phyloP scores from a whole-genome alignment of 2,113 vertebrate species.

The Megaptera novaeangliae region DNA sequence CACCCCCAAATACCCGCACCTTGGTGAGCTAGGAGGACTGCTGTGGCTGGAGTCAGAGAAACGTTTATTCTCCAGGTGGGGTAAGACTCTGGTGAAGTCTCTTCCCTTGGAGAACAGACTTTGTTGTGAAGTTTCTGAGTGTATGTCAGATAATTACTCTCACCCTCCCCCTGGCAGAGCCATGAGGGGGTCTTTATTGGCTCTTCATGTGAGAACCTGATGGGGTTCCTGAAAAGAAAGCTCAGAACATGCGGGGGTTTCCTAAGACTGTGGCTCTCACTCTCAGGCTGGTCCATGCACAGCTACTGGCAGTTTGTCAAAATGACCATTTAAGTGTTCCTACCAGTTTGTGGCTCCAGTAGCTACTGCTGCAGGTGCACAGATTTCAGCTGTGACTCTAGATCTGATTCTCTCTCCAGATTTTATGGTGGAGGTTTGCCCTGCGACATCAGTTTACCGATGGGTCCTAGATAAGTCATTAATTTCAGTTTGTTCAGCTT shows the following conservation, averaged over 20 bases:
- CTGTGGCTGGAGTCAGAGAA: neutral
- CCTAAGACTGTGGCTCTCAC: neutral
- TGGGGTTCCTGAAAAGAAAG: neutral
- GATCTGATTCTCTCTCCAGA: neutral
- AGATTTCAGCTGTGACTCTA: neutral
- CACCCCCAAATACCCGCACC: accelerated
- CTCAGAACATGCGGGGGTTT: accelerated
- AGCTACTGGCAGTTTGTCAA: neutral
- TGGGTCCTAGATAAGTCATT: neutral
- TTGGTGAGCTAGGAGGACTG: neutral
- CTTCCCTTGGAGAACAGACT: neutral
- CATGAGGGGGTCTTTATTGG: neutral
- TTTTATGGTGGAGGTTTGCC: neutral
- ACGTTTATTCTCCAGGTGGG: neutral
- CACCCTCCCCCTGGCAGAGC: neutral
- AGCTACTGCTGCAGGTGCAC: neutral
- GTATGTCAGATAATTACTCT: neutral
- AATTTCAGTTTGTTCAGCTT: neutral
- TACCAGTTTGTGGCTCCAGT: neutral
- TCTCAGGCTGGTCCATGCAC: neutral
- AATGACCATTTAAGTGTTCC: neutral
- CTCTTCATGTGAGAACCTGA: neutral
- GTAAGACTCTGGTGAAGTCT: neutral
- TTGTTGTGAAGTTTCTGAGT: neutral
- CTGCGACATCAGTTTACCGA: neutral